phyloP scores from a whole-genome alignment of 2,113 vertebrate species.

The Dromas ardeola region DNA sequence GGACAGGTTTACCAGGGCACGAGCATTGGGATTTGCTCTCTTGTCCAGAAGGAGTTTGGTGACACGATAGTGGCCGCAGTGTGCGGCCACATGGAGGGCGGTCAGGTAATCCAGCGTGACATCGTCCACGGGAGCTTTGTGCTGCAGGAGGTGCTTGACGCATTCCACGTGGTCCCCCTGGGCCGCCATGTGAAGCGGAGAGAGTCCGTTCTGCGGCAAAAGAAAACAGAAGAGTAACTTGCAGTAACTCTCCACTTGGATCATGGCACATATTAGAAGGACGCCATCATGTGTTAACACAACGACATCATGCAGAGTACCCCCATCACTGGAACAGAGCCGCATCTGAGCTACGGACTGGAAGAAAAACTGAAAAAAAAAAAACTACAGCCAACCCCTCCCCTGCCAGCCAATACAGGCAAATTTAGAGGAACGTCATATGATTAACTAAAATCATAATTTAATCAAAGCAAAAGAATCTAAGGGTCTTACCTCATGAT shows the following conservation, averaged over 20 bases:
- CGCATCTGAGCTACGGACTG: neutral
- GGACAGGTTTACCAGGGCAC: slow-evolving; percentile 87
- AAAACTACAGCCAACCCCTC: neutral
- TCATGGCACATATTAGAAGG: fast-evolving
- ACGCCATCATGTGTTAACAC: neutral
- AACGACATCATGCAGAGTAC: neutral
- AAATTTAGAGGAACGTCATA: neutral
- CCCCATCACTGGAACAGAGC: neutral
- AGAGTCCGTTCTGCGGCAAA: slow-evolving; percentile 88
- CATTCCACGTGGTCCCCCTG: slow-evolving; percentile 97
- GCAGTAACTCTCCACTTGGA: neutral
- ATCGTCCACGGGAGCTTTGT: slow-evolving; percentile 95
- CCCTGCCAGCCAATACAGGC: neutral
- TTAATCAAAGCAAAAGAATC: neutral
- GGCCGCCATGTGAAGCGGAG: slow-evolving; percentile 96
- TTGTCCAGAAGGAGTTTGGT: slow-evolving; percentile 98
- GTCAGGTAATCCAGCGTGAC: slow-evolving; percentile 97
- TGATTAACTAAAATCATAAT: neutral
- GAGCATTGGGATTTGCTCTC: slow-evolving; percentile 95
- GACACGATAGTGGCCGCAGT: slow-evolving; percentile 96
- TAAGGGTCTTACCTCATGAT: neutral
- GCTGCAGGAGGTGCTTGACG: slow-evolving; percentile 93
- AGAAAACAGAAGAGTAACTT: neutral
- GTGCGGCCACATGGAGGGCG: slow-evolving; percentile 92
- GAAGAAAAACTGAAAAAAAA: neutral